Base-by-base conservation (phyloP, 1,140 invertebrate species). In the Aphidius gifuensis region DNA sequence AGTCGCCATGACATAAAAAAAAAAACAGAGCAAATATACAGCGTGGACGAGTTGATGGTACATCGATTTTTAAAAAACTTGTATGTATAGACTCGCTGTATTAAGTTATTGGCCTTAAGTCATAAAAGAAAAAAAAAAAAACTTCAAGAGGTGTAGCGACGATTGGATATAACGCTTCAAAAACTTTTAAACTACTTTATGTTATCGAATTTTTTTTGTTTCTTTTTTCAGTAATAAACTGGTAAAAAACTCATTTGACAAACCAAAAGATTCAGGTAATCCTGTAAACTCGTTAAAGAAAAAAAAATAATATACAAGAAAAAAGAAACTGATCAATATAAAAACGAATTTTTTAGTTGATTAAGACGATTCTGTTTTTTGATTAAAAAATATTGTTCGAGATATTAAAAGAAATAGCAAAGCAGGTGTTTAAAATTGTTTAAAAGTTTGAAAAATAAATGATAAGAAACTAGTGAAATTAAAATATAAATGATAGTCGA, bases 131-230 rank as follows among this genome's bases (percentile, higher is more conserved):
- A 32, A 32, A 32, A 32, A 11, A 23, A 9, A 39, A 42, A 62
- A 62, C 46, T 62, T 62, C 40, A 51, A 58, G 54, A 62, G 47
- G 21, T 38, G 58, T 32, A 39, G 21, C 43, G 51, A 55, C 50
- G 50, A 60, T 57, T 58, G 55, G 40, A 58, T 62, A 62, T 58
- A 58, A 62, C 51, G 61, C 61, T 58, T 57, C 11, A 42, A 51
- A 62, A 62, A 62, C 39, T 51, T 48, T 38, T 62, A 57, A 57
- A 50, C 39, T 62, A 57, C 46, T 50, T 58, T 58, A 50, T 9
- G 54, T 56, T 62, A 62, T 62, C 61, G 54, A 62, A 47, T 48
- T 58, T 50, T 32, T 32, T 32, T 32, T 32, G 23, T 3, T 32
- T 32, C 23, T 32, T 32, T 32, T 32, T 32, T 32, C 23, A 32